phyloP scores from a whole-genome alignment of 2,797 vertebrate species.

The Sebastes taczanowskii region DNA sequence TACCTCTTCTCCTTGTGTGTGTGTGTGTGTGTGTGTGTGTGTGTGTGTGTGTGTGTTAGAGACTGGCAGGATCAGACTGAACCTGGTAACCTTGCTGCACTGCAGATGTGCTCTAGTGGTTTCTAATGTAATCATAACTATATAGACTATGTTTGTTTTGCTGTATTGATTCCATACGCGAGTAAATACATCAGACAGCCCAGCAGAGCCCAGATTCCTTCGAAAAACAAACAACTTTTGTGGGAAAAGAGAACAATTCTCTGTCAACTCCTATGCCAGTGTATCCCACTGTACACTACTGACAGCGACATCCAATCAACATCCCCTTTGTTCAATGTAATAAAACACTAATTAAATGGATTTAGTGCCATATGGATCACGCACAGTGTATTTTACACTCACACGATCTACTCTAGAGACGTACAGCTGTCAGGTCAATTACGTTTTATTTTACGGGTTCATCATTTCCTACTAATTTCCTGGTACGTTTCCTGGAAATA shows the following conservation, averaged over 20 bases:
- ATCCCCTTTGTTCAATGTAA: neutral
- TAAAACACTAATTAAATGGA: neutral
- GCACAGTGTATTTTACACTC: neutral
- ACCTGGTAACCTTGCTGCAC: constrained; percentile 61
- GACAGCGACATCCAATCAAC: neutral
- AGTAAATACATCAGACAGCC: constrained; percentile 37
- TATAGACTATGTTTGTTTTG: constrained; percentile 38
- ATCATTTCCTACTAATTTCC: neutral
- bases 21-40: neutral
- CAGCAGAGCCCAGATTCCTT: neutral
- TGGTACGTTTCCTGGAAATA: neutral
- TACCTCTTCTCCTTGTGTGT: neutral
- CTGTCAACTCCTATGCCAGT: neutral
- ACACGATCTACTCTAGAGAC: neutral
- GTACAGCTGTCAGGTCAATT: neutral
- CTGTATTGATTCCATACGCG: constrained; percentile 46
- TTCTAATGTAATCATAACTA: constrained; percentile 53
- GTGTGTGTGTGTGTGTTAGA: neutral
- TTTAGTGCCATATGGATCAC: neutral
- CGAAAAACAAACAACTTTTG: constrained; percentile 16
- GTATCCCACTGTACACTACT: neutral
- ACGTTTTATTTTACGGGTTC: neutral
- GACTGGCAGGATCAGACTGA: constrained; percentile 40
- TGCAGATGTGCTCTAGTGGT: constrained; percentile 50
- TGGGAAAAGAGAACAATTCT: neutral